A percentile compares a stretch with the other conserved stretches of the same genome.
Evolutionary conservation across 2,113 vertebrate genomes (phyloP).

Genomic region (Callaeas wilsoni): DNA sequence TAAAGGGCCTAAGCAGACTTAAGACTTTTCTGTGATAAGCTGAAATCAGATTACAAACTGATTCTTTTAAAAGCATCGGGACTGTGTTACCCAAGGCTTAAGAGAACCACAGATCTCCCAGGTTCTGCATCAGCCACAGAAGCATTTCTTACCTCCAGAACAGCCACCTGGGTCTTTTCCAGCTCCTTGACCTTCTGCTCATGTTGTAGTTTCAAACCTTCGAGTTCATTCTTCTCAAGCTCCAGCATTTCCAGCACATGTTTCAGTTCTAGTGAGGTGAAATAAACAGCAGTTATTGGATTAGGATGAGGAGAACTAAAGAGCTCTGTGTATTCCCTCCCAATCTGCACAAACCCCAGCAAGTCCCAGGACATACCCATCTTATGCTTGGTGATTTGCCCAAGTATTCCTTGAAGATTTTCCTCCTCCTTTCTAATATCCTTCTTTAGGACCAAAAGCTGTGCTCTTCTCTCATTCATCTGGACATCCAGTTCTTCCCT

Average conservation of each 20-base stretch:
- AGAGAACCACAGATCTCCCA: background rate
- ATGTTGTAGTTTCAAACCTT: conserved; percentile 73
- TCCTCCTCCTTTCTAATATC: conserved; percentile 73
- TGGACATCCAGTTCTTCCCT: conserved; percentile 77
- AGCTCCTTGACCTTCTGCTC: conserved; percentile 74
- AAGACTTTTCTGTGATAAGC: background rate
- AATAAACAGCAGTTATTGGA: background rate
- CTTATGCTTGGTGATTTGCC: conserved; percentile 74
- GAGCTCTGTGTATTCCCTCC: background rate
- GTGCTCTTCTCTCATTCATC: conserved; percentile 73
- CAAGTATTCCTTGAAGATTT: conserved; percentile 66
- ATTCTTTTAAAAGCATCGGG: background rate
- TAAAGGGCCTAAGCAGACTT: background rate
- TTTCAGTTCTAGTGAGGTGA: conserved; percentile 73
- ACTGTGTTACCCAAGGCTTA: background rate
- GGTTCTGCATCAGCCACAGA: background rate
- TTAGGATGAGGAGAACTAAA: background rate
- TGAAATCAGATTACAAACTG: background rate
- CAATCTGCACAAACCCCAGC: background rate
- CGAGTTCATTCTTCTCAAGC: conserved; percentile 73
- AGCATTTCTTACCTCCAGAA: conserved; percentile 71
- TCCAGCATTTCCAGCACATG: conserved; percentile 76
- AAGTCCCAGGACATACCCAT: background rate
- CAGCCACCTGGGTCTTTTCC: conserved; percentile 65
- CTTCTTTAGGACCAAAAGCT: conserved; percentile 69